Base-by-base conservation (phyloP, 2,888 invertebrate genomes). In the Drosophila ustulata region DNA sequence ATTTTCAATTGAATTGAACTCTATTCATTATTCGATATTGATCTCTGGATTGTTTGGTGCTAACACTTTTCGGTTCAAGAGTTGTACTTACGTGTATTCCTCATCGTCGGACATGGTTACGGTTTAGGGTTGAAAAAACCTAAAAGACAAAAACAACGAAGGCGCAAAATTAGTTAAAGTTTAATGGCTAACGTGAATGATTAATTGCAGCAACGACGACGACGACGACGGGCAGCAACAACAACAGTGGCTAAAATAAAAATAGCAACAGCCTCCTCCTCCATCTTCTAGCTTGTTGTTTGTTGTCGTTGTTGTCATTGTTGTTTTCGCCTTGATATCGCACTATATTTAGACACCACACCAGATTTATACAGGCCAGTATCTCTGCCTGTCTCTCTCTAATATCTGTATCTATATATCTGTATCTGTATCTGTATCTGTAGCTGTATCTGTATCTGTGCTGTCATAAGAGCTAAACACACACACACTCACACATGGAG, bases 91-190 rank as follows among this genome's bases (percentile, higher is more conserved):
- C 97, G 97, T 97, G 95, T 97, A 97, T 95, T 97, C 97, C 94
- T 97, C 97, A 93, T 97, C 97, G 95, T 97, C 97, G 94, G 97
- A 97, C 97, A 97, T 97, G 95, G 93, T 96, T 95, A 93, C 94
- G 93, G 93, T 93, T 92, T 91, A 89, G 93, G 93, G 92, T 92
- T 94, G 85, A 94, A 94, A 93, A 93, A 93, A 92, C 93, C 94
- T 94, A 91, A 91, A 89, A 82, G 18, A 63, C 25, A 39, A 13
- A 5, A n/a, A 30, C 39, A 51, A 67, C 32, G 26, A 46, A 47
- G 8, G 11, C n/a, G 7, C 9, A 26, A n/a, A 11, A 46, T 34
- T 34, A 57, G 25, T 18, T 13, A 26, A 11, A 18, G 11, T 59
- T 58, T 11, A 3, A 9, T 56, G n/a, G 34, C 39, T 32, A 52